Evolutionary conservation across 2,113 vertebrate species (phyloP).

Genomic region (Amazona guildingii): DNA sequence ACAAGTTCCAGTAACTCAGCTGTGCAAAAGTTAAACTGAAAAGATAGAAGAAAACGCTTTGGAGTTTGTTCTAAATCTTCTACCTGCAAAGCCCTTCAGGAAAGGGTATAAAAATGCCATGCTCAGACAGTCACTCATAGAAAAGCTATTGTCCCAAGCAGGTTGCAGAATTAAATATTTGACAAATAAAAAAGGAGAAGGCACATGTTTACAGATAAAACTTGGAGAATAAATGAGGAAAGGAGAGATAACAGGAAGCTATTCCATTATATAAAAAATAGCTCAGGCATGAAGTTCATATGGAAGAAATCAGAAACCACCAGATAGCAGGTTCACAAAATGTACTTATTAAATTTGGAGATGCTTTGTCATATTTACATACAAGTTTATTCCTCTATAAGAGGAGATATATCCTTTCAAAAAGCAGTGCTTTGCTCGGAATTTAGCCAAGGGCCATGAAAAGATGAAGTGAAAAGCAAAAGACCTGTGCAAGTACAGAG

Average conservation of each 20-base stretch:
- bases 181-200: background rate
- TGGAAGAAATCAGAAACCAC: background rate
- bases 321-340: background rate
- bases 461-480: background rate
- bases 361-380: background rate
- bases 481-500: background rate
- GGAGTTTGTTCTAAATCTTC: background rate
- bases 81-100: background rate
- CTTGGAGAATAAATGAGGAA: background rate
- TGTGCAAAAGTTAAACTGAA: background rate
- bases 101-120: background rate
- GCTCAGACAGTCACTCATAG: background rate
- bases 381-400: background rate
- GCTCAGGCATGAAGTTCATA: background rate
- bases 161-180: background rate
- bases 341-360: background rate
- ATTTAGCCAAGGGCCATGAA: background rate
- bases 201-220: background rate
- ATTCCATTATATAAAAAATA: background rate
- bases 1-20: background rate
- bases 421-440: background rate
- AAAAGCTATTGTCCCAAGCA: background rate
- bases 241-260: background rate
- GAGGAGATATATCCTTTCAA: background rate
- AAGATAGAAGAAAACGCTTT: background rate